Conservation (phyloP, 2,888 invertebrate genomes). For the Harmothoe impar region DNA sequence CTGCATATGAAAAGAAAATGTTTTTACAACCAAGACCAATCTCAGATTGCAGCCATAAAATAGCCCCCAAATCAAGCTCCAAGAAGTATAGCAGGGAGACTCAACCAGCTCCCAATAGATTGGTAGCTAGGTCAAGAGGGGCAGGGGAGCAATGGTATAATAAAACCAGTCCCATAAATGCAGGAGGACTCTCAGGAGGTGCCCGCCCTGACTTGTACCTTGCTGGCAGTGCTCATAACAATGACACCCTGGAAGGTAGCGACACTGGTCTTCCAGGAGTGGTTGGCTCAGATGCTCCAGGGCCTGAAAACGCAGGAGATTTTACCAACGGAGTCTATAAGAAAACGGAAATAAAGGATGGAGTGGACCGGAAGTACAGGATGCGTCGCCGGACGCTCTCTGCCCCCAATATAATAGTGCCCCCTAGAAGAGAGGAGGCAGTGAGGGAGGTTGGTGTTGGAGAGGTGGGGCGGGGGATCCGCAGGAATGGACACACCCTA, state of each 20-base stretch:
- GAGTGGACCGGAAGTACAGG: background rate
- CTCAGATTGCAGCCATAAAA: slow-evolving; percentile 14
- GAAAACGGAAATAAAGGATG: no score
- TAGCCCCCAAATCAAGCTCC: background rate
- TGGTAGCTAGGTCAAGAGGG: background rate
- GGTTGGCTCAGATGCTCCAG: no score
- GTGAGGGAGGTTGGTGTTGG: background rate
- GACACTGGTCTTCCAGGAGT: no score
- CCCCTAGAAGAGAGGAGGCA: background rate
- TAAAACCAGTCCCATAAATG: background rate
- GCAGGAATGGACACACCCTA: slow-evolving; percentile 39
- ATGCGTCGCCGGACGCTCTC: slow-evolving; percentile 4
- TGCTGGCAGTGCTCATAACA: no score
- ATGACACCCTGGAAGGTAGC: no score
- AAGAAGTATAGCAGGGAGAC: background rate
- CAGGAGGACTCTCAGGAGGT: background rate
- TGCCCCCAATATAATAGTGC: background rate
- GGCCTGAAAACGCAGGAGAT: no score
- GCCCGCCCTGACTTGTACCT: background rate
- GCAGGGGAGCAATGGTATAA: background rate
- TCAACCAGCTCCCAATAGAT: background rate
- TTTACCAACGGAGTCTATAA: no score
- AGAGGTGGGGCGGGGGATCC: background rate
- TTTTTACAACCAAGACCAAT: background rate
- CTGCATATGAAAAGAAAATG: slow-evolving; percentile 26